Percentiles rank a stretch among this genome's conserved stretches.
phyloP scores from a whole-genome alignment of 2,888 invertebrate species.

The Andrena trimmerana region DNA sequence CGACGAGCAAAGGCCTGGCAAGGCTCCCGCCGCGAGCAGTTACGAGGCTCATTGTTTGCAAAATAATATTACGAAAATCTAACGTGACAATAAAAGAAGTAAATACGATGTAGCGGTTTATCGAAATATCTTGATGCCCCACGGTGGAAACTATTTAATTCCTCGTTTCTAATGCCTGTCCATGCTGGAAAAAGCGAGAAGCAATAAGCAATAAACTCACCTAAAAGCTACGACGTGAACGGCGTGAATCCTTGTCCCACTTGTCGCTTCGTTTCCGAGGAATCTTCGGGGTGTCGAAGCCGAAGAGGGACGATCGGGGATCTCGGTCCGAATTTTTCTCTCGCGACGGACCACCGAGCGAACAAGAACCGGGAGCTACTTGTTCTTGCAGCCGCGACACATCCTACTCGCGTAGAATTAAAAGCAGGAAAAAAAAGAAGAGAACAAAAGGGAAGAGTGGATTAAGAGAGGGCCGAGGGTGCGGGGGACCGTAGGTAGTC shows the following conservation, averaged over 20 bases:
- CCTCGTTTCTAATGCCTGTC: no score
- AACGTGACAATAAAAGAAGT: no score
- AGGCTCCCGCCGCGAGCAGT: neutral
- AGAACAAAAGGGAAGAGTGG: neutral
- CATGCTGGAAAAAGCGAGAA: neutral
- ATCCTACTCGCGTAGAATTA: slow-evolving; percentile 15
- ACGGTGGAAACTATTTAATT: no score
- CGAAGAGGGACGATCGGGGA: neutral
- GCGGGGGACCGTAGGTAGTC: neutral
- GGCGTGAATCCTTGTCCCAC: neutral
- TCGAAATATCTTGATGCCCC: no score
- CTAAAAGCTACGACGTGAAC: neutral
- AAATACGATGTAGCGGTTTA: no score
- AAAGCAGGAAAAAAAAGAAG: neutral
- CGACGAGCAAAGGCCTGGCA: neutral
- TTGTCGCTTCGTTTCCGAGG: neutral
- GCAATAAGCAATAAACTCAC: neutral
- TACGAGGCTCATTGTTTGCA: neutral
- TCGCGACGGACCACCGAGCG: neutral
- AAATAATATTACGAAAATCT: neutral
- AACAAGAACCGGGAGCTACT: slow-evolving; percentile 31
- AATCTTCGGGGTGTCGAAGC: neutral
- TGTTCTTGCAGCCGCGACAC: slow-evolving; percentile 57
- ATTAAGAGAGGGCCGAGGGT: neutral
- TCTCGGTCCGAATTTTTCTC: neutral